A percentile compares a stretch with the other conserved stretches of the same genome.
phyloP scores from a whole-genome alignment of 2,797 vertebrate species.

The Otolemur crassicaudatus region DNA sequence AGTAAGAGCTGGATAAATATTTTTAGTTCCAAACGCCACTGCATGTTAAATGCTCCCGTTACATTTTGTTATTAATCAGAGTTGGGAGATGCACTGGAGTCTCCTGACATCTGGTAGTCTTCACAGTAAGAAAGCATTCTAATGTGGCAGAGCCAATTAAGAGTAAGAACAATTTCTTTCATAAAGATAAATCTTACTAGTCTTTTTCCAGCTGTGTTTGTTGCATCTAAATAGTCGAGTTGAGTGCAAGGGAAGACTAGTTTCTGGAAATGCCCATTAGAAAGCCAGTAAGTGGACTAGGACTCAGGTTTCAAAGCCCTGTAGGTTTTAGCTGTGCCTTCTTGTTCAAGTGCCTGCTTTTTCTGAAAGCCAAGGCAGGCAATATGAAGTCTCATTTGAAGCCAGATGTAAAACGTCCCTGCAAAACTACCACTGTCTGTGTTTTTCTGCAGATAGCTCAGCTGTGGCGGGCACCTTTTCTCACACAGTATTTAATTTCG shows the following conservation, averaged over 20 bases:
- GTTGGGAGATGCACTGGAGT: slow-evolving; percentile 52
- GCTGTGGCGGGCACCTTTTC: not conserved
- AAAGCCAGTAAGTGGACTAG: not conserved
- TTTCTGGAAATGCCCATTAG: not conserved
- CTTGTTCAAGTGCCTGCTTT: not conserved
- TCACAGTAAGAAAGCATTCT: slow-evolving; percentile 35
- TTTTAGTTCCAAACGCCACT: slow-evolving; percentile 55
- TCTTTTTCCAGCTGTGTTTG: slow-evolving; percentile 39
- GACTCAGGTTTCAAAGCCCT: not conserved
- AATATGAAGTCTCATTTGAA: not conserved
- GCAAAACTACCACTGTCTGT: not conserved
- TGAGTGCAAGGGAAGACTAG: not conserved
- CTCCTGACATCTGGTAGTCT: slow-evolving; percentile 55
- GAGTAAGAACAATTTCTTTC: slow-evolving; percentile 42
- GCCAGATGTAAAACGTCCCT: not conserved
- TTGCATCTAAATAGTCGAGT: not conserved
- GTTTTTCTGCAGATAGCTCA: not conserved
- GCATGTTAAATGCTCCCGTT: slow-evolving; percentile 62
- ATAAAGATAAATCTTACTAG: slow-evolving; percentile 50
- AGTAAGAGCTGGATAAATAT: slow-evolving; percentile 51
- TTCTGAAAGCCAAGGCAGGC: not conserved
- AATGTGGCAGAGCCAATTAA: slow-evolving; percentile 58
- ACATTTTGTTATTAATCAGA: slow-evolving; percentile 48
- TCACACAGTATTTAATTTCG: not conserved
- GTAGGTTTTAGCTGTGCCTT: not conserved